Conservation (phyloP, 2,888 invertebrate species). For the Hypercompe scribonia region DNA sequence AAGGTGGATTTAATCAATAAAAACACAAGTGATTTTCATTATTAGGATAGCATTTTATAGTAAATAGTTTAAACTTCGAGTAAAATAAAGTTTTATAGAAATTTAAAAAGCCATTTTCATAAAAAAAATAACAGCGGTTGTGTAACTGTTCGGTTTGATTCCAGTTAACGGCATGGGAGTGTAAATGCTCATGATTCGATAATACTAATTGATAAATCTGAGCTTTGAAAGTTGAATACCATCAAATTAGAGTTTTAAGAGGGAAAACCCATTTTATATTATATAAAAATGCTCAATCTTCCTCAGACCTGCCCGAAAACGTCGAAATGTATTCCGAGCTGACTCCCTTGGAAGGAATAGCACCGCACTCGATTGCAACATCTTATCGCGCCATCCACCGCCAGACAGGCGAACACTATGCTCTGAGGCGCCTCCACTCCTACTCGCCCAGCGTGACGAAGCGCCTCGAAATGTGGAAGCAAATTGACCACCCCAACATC, state of each 20-base stretch:
- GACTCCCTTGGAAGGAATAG: slow-evolving; percentile 92
- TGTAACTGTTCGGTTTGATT: too few relatives aligned
- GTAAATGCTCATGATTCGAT: too few relatives aligned
- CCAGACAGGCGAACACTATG: slow-evolving; percentile 94
- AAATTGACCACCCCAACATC: slow-evolving; percentile 97
- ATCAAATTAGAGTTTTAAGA: not conserved
- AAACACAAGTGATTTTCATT: too few relatives aligned
- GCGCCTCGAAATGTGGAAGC: slow-evolving; percentile 98
- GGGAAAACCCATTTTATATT: not conserved
- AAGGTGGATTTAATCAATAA: too few relatives aligned
- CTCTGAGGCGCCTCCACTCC: slow-evolving; percentile 95
- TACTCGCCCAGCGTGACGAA: slow-evolving; percentile 93
- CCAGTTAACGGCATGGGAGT: too few relatives aligned
- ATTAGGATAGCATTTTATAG: too few relatives aligned
- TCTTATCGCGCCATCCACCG: slow-evolving; percentile 96
- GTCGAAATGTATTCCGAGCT: slow-evolving; percentile 97
- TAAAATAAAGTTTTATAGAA: too few relatives aligned
- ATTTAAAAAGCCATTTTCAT: too few relatives aligned
- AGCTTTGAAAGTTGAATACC: not conserved
- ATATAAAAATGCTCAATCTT: not conserved
- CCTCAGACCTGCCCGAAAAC: slow-evolving; percentile 92
- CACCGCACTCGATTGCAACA: slow-evolving; percentile 91
- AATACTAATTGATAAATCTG: too few relatives aligned
- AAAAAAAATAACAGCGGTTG: too few relatives aligned
- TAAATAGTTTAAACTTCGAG: too few relatives aligned